Percentiles rank a stretch among this genome's conserved stretches.
Evolutionary conservation across 2,113 vertebrate species (phyloP).

Genomic region (Ptilorrhoa leucosticta): DNA sequence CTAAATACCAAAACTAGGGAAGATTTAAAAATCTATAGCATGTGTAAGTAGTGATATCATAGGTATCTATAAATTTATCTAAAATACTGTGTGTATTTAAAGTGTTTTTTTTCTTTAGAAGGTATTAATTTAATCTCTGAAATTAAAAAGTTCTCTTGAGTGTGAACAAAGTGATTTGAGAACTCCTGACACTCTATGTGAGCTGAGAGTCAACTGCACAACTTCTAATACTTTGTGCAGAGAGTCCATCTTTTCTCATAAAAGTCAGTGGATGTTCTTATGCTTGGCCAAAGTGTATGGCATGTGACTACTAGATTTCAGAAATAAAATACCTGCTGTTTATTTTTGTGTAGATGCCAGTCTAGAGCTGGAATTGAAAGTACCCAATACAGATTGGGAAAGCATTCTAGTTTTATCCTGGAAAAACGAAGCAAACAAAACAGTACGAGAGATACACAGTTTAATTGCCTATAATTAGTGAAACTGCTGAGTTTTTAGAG

Average conservation of each 20-base stretch:
- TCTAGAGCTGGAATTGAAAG: background rate
- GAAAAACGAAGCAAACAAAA: background rate
- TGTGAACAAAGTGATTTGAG: background rate
- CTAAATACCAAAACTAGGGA: background rate
- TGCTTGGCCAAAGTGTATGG: background rate
- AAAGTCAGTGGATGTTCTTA: background rate
- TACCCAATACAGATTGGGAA: background rate
- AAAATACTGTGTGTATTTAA: background rate
- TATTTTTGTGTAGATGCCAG: background rate
- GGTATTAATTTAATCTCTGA: background rate
- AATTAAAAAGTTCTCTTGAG: background rate
- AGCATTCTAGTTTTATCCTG: background rate
- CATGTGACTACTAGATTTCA: background rate
- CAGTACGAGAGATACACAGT: background rate
- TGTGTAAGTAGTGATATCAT: background rate
- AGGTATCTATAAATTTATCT: background rate
- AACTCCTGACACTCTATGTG: accelerated
- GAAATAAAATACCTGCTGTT: background rate
- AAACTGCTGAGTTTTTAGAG: background rate
- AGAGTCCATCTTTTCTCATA: background rate
- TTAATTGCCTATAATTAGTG: background rate
- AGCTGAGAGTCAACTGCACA: background rate
- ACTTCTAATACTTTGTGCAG: background rate
- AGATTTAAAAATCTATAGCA: background rate
- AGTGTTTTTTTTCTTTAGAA: background rate